phyloP scores from a whole-genome alignment of 2,113 vertebrate genomes.

The Tretioscincus oriximinensis region DNA sequence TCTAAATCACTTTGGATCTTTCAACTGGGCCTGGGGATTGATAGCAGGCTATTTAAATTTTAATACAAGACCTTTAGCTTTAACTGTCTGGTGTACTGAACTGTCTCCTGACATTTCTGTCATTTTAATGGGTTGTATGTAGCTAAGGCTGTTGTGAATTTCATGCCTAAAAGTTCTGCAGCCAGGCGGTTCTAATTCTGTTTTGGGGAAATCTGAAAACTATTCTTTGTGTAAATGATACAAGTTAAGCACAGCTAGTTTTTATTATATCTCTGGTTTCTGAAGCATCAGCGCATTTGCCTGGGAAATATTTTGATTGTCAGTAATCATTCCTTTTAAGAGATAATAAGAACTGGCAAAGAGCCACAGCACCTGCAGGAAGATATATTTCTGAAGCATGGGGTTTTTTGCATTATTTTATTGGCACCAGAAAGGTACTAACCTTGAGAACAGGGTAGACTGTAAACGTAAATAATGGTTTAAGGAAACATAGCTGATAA shows the following conservation, averaged over 20 bases:
- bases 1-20: neutral
- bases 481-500: neutral
- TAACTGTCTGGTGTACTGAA: neutral
- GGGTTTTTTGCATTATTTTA: neutral
- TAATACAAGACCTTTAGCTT: neutral
- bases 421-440: neutral
- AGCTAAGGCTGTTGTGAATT: neutral
- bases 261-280: neutral
- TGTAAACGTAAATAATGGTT: neutral
- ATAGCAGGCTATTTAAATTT: neutral
- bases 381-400: neutral
- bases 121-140: neutral
- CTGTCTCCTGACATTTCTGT: neutral
- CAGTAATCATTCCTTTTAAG: neutral
- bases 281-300: neutral
- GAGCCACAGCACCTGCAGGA: neutral
- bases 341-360: neutral
- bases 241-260: neutral
- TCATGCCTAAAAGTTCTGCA: neutral
- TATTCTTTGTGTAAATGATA: neutral
- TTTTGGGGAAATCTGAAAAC: neutral
- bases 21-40: neutral
- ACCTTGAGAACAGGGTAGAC: too few relatives aligned
- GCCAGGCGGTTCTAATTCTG: neutral
- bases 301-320: neutral